A percentile compares a stretch with the other conserved stretches of the same genome.
These are phyloP conservation scores for Anguilla anguilla DNA, from an alignment of 2,797 vertebrate genomes.

Conservation along the genomic window DNA sequence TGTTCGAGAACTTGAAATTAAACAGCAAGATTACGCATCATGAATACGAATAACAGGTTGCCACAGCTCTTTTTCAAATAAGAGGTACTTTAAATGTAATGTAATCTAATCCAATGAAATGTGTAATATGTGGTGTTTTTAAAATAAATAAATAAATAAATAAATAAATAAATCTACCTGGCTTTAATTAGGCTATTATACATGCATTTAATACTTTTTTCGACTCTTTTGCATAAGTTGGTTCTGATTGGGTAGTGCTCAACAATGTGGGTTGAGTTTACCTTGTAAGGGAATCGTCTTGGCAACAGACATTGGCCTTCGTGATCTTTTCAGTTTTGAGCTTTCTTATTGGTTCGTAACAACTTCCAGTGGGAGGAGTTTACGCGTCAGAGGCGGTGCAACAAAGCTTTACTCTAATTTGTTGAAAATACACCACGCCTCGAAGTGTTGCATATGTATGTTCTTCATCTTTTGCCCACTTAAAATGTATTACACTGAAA, in stretches of 20 bases:
- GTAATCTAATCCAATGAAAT: background rate
- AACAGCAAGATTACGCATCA: background rate
- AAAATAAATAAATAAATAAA: background rate
- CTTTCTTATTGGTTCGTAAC: background rate
- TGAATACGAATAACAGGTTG: background rate
- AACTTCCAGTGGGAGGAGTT: background rate
- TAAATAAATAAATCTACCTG: too few relatives aligned
- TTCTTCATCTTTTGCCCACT: background rate
- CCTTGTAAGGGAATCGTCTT: background rate
- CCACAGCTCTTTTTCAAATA: background rate
- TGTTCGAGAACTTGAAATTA: background rate
- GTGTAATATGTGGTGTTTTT: background rate
- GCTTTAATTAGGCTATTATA: background rate
- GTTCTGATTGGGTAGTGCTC: background rate
- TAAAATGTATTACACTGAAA: background rate
- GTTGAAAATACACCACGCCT: slow-evolving; percentile 18
- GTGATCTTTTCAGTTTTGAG: background rate
- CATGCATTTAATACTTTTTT: background rate
- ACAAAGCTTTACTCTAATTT: background rate
- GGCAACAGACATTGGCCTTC: background rate
- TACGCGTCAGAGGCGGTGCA: background rate
- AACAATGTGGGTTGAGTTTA: background rate
- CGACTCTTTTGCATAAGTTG: background rate
- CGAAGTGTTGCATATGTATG: slow-evolving; percentile 2
- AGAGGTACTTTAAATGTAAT: background rate